Conservation (phyloP, 1,140 invertebrate genomes). For the Drosophila sulfurigaster region DNA sequence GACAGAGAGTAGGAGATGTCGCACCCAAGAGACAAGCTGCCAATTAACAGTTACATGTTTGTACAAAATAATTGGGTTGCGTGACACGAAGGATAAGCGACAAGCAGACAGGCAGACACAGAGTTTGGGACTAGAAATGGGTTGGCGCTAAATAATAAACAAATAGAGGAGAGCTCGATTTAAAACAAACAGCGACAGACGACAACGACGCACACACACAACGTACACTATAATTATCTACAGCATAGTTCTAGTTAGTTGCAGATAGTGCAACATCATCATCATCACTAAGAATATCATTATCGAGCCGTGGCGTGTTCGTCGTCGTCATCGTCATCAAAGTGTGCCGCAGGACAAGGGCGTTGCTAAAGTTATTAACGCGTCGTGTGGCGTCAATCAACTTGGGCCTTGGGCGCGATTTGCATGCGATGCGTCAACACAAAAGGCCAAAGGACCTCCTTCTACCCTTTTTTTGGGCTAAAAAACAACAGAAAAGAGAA, state of each 20-base stretch:
- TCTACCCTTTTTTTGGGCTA: constrained; percentile 59
- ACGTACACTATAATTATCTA: constrained; percentile 61
- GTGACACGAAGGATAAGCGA: constrained; percentile 57
- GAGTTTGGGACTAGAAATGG: background rate
- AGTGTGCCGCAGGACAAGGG: constrained; percentile 75
- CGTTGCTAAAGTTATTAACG: constrained; percentile 84
- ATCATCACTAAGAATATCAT: constrained; percentile 46
- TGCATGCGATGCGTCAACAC: constrained; percentile 54
- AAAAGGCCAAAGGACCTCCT: constrained; percentile 16
- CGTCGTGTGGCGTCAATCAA: constrained; percentile 81
- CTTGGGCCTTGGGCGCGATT: constrained; percentile 59
- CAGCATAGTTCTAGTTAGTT: constrained; percentile 41
- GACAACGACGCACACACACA: background rate
- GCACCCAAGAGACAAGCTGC: constrained; percentile 76
- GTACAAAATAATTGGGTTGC: constrained; percentile 80
- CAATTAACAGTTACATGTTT: constrained; percentile 83
- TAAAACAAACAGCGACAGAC: constrained; percentile 60
- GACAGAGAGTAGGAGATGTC: constrained; percentile 21
- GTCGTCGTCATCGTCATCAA: constrained; percentile 58
- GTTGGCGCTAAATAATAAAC: constrained; percentile 66
- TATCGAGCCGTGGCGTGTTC: constrained; percentile 12
- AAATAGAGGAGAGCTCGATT: constrained; percentile 64
- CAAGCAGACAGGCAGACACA: background rate
- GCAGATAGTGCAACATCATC: constrained; percentile 74
- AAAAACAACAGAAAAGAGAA: constrained; percentile 66